Conservation (phyloP, 2,888 invertebrate genomes). For the Drosophila antonietae region DNA sequence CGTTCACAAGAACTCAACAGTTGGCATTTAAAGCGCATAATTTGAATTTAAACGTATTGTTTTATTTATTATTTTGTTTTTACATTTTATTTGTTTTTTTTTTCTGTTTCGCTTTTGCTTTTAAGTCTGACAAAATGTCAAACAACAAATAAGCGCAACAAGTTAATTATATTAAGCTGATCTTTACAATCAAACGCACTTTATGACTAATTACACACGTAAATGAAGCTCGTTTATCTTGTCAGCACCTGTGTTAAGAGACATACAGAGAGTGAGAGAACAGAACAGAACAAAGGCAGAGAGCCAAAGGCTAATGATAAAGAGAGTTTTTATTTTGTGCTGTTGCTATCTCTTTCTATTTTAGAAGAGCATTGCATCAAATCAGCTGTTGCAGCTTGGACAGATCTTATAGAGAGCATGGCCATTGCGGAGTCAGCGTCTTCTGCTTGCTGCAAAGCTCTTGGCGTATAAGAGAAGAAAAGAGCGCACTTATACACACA, state of each 20-base stretch:
- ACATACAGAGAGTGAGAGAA: not conserved
- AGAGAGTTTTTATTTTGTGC: constrained; percentile 9
- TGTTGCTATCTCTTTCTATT: constrained; percentile 13
- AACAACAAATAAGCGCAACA: constrained; percentile 39
- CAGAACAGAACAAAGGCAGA: not conserved
- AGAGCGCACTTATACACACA: constrained; percentile 34
- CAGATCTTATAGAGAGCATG: constrained; percentile 10
- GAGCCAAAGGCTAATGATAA: constrained; percentile 14
- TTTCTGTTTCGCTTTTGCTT: not conserved
- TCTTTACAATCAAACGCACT: constrained; percentile 74
- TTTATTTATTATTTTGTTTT: constrained; percentile 13
- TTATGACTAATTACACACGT: constrained; percentile 74
- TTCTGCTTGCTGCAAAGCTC: constrained; percentile 25
- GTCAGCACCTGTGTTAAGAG: constrained; percentile 37
- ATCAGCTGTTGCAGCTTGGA: constrained; percentile 41
- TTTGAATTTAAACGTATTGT: constrained; percentile 47
- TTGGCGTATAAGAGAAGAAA: constrained; percentile 54
- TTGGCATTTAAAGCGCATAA: constrained; percentile 72
- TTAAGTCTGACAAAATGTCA: constrained; percentile 51
- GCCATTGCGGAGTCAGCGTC: constrained; percentile 33
- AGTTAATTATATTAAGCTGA: constrained; percentile 67
- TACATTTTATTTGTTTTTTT: constrained; percentile 18
- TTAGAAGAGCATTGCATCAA: constrained; percentile 18
- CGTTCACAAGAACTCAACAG: constrained; percentile 73
- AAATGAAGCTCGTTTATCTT: constrained; percentile 58